Evolutionary conservation across 2,888 invertebrate species (phyloP), one percentile per base, ranked within the genome.

Genomic region (Drosophila acutilabella): DNA sequence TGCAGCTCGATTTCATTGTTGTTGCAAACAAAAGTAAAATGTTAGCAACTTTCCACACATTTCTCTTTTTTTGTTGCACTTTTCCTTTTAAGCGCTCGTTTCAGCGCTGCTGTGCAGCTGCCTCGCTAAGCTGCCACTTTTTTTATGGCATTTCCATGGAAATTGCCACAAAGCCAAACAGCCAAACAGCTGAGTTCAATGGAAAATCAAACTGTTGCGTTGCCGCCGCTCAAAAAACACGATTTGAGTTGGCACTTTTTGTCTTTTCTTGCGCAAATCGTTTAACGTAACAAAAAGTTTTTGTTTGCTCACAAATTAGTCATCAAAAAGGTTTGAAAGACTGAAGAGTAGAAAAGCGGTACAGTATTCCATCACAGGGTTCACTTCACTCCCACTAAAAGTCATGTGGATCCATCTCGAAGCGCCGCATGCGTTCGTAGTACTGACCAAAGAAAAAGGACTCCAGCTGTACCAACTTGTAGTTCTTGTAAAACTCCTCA

Each of bases 111-210:
- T 11, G 56, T 20, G 52, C 45, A n/a, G 56, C 57, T 66, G 62
- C 52, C 48, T 38, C 62, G 52, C 30, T 30, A 8, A 8, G 30
- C 45, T 16, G 56, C 57, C 64, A 59, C 52, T 38, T 60, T 70
- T 79, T 81, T 87, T 84, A 86, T 87, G 87, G 78, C 84, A 36
- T 86, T 83, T 83, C 80, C 84, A 81, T 81, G 87, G 81, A 83
- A 80, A 83, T 70, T 77, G 81, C 81, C 26, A 64, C 74, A 81
- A 66, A 51, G 64, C 69, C 56, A 8, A 30, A 13, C 45, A 16
- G 64, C 67, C 56, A 30, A 8, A 13, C 45, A 23, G 11, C 33
- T 71, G 58, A 71, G 56, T 86, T 86, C 87, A 59, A 78, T 81
- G 80, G 81, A 83, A 83, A 81, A 74, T 78, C 78, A 71, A 84